A percentile compares a stretch with the other conserved stretches of the same genome.
phyloP scores from a whole-genome alignment of 2,113 vertebrate species.

The Trachemys scripta region DNA sequence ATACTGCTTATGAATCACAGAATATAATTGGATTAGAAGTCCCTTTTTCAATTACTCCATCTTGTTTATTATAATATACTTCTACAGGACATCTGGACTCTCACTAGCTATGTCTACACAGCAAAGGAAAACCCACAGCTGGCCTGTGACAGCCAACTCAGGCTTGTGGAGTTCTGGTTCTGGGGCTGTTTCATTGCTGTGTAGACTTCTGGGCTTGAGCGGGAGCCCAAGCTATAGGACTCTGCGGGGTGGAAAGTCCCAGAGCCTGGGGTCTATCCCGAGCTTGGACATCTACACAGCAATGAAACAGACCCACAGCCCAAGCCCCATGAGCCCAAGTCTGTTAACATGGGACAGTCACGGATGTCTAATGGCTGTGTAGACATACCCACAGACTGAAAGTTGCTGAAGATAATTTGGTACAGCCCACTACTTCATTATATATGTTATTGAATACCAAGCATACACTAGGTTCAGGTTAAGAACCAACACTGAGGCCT shows the following conservation, averaged over 20 bases:
- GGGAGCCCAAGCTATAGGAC: neutral
- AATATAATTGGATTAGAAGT: neutral
- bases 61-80: neutral
- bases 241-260: neutral
- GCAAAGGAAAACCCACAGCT: neutral
- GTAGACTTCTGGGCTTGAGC: neutral
- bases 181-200: neutral
- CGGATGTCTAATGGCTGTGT: neutral
- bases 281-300: neutral
- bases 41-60: neutral
- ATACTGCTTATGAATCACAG: neutral
- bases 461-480: no score
- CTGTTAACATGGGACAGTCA: neutral
- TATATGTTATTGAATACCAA: neutral
- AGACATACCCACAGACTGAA: neutral
- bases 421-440: neutral
- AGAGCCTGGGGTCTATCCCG: neutral
- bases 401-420: neutral
- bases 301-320: neutral
- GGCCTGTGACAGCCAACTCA: no score
- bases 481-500: no score
- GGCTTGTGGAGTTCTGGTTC: neutral
- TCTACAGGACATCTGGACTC: neutral
- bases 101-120: neutral
- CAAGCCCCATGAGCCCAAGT: neutral